Percentiles rank a stretch among this genome's conserved stretches.
Conservation (phyloP, 2,797 vertebrate genomes). For the Phrynocephalus forsythii region DNA sequence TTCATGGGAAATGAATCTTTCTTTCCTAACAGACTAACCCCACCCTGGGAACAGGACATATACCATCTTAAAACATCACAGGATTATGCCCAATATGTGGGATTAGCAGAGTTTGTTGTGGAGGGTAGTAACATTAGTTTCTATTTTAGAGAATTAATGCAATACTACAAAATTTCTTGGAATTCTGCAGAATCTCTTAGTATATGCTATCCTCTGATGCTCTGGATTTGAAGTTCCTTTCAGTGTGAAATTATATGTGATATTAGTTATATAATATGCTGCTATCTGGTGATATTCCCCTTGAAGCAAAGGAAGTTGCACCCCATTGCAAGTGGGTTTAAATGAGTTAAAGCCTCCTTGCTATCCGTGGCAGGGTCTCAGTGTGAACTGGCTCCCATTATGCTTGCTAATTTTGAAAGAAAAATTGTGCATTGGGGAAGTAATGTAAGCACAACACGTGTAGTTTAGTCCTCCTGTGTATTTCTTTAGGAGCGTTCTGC, state of each 20-base stretch:
- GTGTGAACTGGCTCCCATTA: too few relatives aligned
- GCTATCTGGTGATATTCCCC: not conserved
- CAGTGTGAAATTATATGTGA: not conserved
- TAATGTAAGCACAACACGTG: not conserved
- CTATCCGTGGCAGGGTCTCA: too few relatives aligned
- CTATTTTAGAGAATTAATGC: not conserved
- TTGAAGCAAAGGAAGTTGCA: too few relatives aligned
- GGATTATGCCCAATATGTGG: constrained; percentile 1
- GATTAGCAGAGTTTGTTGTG: not conserved
- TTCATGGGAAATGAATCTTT: too few relatives aligned
- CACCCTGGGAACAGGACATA: too few relatives aligned
- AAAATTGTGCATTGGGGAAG: too few relatives aligned
- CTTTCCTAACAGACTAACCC: too few relatives aligned
- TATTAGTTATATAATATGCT: not conserved
- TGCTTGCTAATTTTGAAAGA: too few relatives aligned
- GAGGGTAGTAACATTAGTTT: not conserved
- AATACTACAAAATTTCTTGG: constrained; percentile 2
- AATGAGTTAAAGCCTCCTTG: too few relatives aligned
- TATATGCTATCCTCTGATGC: not conserved
- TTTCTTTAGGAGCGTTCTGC: not conserved
- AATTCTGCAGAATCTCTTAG: not conserved
- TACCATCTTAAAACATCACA: not conserved
- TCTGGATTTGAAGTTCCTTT: constrained; percentile 3
- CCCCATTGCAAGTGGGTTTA: too few relatives aligned
- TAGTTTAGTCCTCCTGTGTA: not conserved